phyloP scores from a whole-genome alignment of 2,888 invertebrate genomes.

The Selenia dentaria region DNA sequence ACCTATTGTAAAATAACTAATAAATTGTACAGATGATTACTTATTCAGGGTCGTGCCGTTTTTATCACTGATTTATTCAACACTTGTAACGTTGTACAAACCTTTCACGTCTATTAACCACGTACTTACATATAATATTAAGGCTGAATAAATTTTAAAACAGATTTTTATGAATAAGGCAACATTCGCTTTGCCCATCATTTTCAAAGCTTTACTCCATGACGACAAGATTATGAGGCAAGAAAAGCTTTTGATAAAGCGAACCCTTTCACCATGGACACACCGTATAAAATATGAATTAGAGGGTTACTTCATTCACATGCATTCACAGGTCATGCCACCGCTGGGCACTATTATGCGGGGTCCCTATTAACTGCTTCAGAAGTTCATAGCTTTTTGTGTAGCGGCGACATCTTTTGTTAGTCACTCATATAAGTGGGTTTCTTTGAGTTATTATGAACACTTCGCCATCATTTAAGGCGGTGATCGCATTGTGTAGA shows the following conservation, averaged over 20 bases:
- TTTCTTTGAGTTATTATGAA: constrained; percentile 56
- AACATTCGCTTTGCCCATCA: constrained; percentile 33
- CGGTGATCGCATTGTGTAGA: constrained; percentile 66
- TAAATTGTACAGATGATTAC: neutral
- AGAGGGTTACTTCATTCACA: constrained; percentile 62
- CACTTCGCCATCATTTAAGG: constrained; percentile 48
- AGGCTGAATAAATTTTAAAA: neutral
- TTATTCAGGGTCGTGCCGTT: neutral
- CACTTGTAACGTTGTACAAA: constrained; percentile 10
- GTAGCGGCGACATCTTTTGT: constrained; percentile 63
- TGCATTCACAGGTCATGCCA: constrained; percentile 58
- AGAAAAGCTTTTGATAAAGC: constrained; percentile 45
- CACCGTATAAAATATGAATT: constrained; percentile 66
- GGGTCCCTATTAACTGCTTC: constrained; percentile 76
- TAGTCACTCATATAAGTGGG: constrained; percentile 51
- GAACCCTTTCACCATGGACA: constrained; percentile 59
- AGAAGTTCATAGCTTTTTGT: constrained; percentile 80
- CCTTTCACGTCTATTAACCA: neutral
- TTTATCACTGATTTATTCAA: constrained; percentile 30
- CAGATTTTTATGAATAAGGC: constrained; percentile 26
- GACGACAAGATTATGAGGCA: constrained; percentile 47
- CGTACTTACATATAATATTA: neutral
- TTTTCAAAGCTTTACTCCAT: constrained; percentile 15
- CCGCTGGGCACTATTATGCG: constrained; percentile 60
- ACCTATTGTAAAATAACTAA: constrained; percentile 8